Base-by-base conservation (phyloP, 2,888 invertebrate genomes). In the Sussaba pulchella region DNA sequence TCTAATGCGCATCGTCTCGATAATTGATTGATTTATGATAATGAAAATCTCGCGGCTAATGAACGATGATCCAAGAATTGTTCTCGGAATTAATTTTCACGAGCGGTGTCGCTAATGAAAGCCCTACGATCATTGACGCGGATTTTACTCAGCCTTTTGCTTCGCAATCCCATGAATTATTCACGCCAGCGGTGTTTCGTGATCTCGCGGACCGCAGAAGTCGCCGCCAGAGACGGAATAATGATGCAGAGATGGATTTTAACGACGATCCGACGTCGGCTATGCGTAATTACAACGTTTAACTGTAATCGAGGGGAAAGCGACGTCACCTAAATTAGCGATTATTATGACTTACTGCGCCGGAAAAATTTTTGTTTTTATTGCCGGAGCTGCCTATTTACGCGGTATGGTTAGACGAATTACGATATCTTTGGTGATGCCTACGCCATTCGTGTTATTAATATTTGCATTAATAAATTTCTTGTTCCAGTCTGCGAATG, bases 291-390 rank as follows among this genome's bases (percentile, higher is more conserved):
- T 76, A 71, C 54, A 26, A 69, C 45, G 52, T 41, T 72, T 61
- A 72, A 76, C 71, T 80, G 71, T 14, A 59, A 66, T 71, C 67
- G 63, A 52, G 36, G 61, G 41, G 43, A 36, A 31, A 26, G 21
- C 9, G 45, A 36, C 67, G 63, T 47, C 82, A 84, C 88, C 87
- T 89, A 89, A 90, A 90, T 91, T 90, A 90, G 90, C 85, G 87
- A 86, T 88, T 89, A 90, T 91, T 90, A 90, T 89, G 86, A 89
- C 86, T 86, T 73, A 67, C 57, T n/a, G 57, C 57, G 41, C 69
- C 69, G 63, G 21, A 87, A 86, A 89, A 89, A 90, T 87, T 89
- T 89, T 85, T 87, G 86, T 57, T 10, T n/a, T n/a, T n/a, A n/a
- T 10, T 17, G 10, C 87, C 85, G 85, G 69, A 87, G 88, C 85